phyloP scores from a whole-genome alignment of 2,113 vertebrate species.

The Rhinolophus ferrumequinum region DNA sequence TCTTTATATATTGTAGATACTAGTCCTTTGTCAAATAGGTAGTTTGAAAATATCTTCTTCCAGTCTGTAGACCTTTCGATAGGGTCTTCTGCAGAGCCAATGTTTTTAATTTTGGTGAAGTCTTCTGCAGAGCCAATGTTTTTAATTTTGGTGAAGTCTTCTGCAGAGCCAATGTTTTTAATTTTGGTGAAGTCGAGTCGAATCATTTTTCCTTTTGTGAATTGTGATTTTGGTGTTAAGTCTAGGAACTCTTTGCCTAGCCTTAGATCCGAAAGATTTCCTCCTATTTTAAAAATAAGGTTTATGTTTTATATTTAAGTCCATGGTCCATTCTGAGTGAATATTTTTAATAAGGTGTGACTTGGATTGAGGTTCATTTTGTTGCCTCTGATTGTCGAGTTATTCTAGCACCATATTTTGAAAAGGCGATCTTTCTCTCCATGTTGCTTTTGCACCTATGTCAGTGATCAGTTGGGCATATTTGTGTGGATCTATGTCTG shows the following conservation, averaged over 20 bases:
- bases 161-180: not conserved
- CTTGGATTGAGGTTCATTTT: not conserved
- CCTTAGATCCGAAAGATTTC: not conserved
- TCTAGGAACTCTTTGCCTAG: not conserved
- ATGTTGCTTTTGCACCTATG: not conserved
- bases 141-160: not conserved
- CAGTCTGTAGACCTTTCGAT: not conserved
- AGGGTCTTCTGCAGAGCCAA: not conserved
- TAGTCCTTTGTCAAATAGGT: not conserved
- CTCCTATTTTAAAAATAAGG: not conserved
- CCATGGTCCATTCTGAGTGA: not conserved
- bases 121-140: not conserved
- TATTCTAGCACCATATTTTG: not conserved
- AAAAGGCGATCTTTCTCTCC: not conserved
- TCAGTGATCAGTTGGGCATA: not conserved
- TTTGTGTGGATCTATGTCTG: not conserved
- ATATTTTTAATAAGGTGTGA: not conserved
- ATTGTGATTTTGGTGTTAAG: not conserved
- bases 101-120: not conserved
- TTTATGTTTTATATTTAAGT: not conserved
- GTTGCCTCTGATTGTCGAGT: not conserved
- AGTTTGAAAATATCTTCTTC: not conserved
- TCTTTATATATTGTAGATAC: not conserved
- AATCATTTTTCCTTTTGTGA: not conserved
- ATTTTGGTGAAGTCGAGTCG: not conserved